A percentile compares a stretch with the other conserved stretches of the same genome.
Evolutionary conservation across 1,140 invertebrate genomes (phyloP).

Genomic region (Anastrepha ludens): DNA sequence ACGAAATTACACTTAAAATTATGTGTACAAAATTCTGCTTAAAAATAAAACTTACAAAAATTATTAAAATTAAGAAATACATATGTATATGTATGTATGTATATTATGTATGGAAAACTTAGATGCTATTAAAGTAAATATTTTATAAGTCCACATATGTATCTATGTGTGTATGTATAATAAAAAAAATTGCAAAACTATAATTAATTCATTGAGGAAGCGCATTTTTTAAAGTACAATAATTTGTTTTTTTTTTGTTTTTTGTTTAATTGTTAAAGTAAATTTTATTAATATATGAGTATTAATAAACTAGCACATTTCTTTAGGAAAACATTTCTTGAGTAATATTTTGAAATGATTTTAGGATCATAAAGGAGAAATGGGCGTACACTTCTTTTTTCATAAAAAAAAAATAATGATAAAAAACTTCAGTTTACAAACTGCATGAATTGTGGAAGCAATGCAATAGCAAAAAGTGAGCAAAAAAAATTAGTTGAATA

Average conservation of each 20-base stretch:
- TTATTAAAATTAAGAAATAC: not conserved
- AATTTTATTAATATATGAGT: not conserved
- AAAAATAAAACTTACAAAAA: conserved; percentile 3
- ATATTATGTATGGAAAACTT: not conserved
- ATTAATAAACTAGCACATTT: not conserved
- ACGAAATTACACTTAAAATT: conserved; percentile 20
- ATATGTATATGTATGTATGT: not conserved
- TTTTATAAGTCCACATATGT: not conserved
- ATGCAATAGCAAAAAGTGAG: too few species aligned
- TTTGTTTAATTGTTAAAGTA: not conserved
- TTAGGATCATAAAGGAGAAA: not conserved
- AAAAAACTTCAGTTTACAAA: not conserved
- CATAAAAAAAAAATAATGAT: not conserved
- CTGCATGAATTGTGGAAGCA: too few species aligned
- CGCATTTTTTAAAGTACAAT: not conserved
- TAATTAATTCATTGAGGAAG: not conserved
- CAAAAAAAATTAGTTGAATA: too few species aligned
- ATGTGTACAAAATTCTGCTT: conserved; percentile 33
- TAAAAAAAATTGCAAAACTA: not conserved
- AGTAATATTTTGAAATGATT: not conserved
- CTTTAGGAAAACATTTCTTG: not conserved
- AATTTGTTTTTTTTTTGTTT: not conserved
- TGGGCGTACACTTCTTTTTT: not conserved
- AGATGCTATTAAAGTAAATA: not conserved
- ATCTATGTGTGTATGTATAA: not conserved